Evolutionary conservation across 1,140 invertebrate genomes (phyloP).

Genomic region (Bradynema listronoti): DNA sequence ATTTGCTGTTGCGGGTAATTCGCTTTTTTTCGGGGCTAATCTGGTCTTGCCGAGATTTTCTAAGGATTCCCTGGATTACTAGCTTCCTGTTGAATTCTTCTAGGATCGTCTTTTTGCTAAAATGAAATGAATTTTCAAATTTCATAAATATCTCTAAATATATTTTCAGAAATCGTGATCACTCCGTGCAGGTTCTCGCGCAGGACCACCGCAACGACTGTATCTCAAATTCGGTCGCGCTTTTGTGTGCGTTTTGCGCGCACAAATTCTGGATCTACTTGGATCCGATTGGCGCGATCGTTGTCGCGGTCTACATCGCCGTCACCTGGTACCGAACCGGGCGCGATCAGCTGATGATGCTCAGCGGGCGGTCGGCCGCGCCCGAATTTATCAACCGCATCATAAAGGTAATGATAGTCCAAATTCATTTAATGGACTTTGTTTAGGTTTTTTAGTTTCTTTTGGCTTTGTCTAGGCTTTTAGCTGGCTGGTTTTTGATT

Average conservation of each 20-base stretch:
- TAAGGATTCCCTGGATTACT: no score
- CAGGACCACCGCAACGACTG: constrained; percentile 62
- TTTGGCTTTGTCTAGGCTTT: neutral
- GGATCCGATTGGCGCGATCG: constrained; percentile 61
- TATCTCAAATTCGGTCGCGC: constrained; percentile 59
- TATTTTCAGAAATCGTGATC: constrained; percentile 50
- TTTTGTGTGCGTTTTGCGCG: constrained; percentile 49
- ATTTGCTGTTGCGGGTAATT: no score
- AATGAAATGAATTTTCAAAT: no score
- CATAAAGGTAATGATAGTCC: constrained; percentile 37
- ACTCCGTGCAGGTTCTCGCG: constrained; percentile 58
- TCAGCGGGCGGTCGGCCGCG: constrained; percentile 45
- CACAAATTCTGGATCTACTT: constrained; percentile 56
- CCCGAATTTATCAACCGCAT: constrained; percentile 57
- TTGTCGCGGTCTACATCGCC: constrained; percentile 41
- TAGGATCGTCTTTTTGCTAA: no score
- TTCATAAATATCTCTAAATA: no score
- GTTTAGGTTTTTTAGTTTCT: no score
- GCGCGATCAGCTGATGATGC: constrained; percentile 47
- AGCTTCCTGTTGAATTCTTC: no score
- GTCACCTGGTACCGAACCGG: constrained; percentile 49
- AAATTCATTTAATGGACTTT: no score
- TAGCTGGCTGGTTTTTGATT: no score
- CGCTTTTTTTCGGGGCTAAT: no score
- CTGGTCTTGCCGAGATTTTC: no score